Conservation (phyloP, 2,888 invertebrate species). For the Zygaena filipendulae region DNA sequence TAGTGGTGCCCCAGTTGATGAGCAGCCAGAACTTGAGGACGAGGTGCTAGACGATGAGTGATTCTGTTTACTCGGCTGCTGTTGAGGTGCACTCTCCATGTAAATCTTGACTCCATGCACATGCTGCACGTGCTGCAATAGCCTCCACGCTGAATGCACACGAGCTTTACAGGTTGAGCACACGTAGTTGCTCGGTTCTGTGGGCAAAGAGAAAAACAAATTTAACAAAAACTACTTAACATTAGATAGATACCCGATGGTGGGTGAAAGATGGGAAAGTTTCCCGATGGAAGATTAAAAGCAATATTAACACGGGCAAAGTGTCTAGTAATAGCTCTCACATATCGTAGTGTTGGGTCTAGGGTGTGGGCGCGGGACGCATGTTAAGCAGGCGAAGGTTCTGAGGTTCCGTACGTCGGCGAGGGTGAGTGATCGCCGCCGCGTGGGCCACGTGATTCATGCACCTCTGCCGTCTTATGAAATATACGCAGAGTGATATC, state of each 20-base stretch:
- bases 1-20: conserved; percentile 62
- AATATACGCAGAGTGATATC: conserved; percentile 62
- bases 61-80: conserved; percentile 54
- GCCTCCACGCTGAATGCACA: conserved; percentile 93
- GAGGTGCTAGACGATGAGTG: conserved; percentile 69
- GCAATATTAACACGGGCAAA: conserved; percentile 66
- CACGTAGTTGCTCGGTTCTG: conserved; percentile 95
- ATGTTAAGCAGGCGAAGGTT: conserved; percentile 57
- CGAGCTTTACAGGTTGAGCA: conserved; percentile 95
- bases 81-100: conserved; percentile 71
- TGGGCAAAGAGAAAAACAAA: conserved; percentile 34
- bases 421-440: conserved; percentile 63
- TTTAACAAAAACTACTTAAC: conserved; percentile 21
- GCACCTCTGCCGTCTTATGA: conserved; percentile 69
- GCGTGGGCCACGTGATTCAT: conserved; percentile 66
- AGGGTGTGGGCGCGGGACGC: conserved; percentile 52
- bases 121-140: conserved; percentile 95
- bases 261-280: conserved; percentile 32
- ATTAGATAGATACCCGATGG: conserved; percentile 16
- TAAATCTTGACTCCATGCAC: conserved; percentile 95
- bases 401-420: conserved; percentile 45
- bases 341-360: conserved; percentile 65
- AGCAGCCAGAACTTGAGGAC: conserved; percentile 67
- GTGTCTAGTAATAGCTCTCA: conserved; percentile 69
- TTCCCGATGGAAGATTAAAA: conserved; percentile 54